Conservation (phyloP, 2,888 invertebrate genomes). For the Cantharis nigra region DNA sequence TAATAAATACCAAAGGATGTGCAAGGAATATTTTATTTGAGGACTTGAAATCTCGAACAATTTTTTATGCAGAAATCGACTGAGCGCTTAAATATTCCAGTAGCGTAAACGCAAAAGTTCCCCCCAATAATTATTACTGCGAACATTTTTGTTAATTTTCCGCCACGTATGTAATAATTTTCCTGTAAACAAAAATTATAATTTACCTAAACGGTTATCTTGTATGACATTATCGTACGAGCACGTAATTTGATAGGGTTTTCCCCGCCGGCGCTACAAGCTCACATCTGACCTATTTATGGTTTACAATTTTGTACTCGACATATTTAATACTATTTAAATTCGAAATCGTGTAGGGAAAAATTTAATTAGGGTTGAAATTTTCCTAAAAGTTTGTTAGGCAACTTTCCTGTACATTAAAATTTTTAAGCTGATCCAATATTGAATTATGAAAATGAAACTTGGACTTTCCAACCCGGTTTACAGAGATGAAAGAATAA, state of each 20-base stretch:
- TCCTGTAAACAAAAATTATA: neutral
- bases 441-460: neutral
- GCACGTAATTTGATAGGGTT: slow-evolving; percentile 3
- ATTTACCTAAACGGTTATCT: neutral
- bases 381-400: neutral
- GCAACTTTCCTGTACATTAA: neutral
- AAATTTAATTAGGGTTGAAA: neutral
- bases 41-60: neutral
- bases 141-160: neutral
- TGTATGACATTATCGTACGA: neutral
- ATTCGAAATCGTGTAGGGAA: neutral
- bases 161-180: neutral
- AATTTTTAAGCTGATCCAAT: neutral
- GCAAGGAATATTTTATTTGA: neutral
- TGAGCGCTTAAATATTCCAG: neutral
- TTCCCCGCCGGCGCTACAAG: neutral
- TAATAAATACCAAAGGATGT: neutral
- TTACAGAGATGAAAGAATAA: neutral
- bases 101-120: neutral
- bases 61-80: neutral
- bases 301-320: neutral
- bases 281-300: slow-evolving; percentile 1
- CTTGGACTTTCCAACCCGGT: neutral
- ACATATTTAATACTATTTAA: slow-evolving; percentile 9
- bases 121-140: neutral